Base-by-base conservation (phyloP, 2,113 vertebrate species). In the Melanostigma gelatinosum region DNA sequence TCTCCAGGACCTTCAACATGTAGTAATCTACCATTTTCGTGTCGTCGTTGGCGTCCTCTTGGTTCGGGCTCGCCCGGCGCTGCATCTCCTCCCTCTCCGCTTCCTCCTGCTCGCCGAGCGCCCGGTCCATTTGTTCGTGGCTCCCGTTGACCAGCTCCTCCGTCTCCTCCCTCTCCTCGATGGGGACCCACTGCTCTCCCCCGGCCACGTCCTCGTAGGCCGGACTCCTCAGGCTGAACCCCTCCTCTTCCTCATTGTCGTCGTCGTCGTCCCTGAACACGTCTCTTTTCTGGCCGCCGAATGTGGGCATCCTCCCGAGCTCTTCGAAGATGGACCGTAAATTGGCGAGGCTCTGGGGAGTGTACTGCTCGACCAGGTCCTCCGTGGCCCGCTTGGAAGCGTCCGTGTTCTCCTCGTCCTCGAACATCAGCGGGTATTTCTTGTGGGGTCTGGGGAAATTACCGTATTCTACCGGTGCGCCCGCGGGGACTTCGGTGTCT, bases 241-340 rank as follows among this genome's bases (percentile, higher is more conserved):
- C 84, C 4, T 96, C 96, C 15, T 96, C 96, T 38, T 96, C 96
- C 12, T 96, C 96, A 0, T n/a, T n/a, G n/a, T 97, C 96, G 0
- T 96, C 42, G 20, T 71, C 78, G 11, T 96, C 76, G 12, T 96
- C 96, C 75, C 96, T 96, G 48, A 91, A 87, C 48, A 87, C 62
- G 57, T 96, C 95, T 69, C 97, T 96, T 40, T 97, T 96, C 54
- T 95, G 90, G 54, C 89, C 95, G 92, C 5, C 55, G 84, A 95
- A 75, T 0, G 87, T 93, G 1, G 97, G 95, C 93, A 98, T 96
- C 85, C 96, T 97, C 0, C 97, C 97, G 10, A 99, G 86, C 90
- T 99, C 98, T 75, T 98, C 97, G 80, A 99, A 99, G 84, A 99
- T 97, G 1, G 98, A 99, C 82, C 98, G 96, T 82, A 99, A 75